Base-by-base conservation (phyloP, 2,888 invertebrate genomes). In the Cataglyphis livida region DNA sequence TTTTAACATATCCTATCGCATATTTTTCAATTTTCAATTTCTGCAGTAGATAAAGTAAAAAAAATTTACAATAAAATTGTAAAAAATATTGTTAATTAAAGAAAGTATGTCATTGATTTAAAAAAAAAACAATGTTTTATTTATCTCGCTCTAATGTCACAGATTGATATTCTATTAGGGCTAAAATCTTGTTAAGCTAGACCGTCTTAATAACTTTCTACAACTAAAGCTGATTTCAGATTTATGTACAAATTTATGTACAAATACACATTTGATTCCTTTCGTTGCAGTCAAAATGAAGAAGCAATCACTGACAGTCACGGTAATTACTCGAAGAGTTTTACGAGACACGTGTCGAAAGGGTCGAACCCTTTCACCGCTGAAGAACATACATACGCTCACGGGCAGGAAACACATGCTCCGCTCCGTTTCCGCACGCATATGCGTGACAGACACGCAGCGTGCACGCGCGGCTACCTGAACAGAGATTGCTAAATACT, bases 381-480 rank as follows among this genome's bases (percentile, higher is more conserved):
- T 84, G 82, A 75, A 84, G 83, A 81, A 85, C 82, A 85, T 70
- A 75, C 79, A 75, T 57, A 71, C 81, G 51, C 71, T 62, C 70
- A 10, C 44, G 38, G 78, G 83, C 86, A 91, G 90, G 91, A 90
- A 90, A 87, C 81, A 84, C 90, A 86, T 86, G 90, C 89, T 90
- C 81, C 90, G 92, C 90, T 92, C 86, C 89, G 91, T 87, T 91
- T 90, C 90, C 90, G 92, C 89, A 93, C 90, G 92, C 93, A 92
- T 90, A 92, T 92, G 92, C 92, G 92, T 92, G 92, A 92, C 92
- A 91, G 93, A 92, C 92, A 93, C 92, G 92, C 93, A 90, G 84
- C 90, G 79, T 91, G 91, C 90, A 87, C 90, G 85, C 87, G 76
- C 82, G 84, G 87, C 89, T 91, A 89, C 90, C 87, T 88, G 85